Base-by-base conservation (phyloP, 1,140 invertebrate species). In the Coenobita brevimanus region DNA sequence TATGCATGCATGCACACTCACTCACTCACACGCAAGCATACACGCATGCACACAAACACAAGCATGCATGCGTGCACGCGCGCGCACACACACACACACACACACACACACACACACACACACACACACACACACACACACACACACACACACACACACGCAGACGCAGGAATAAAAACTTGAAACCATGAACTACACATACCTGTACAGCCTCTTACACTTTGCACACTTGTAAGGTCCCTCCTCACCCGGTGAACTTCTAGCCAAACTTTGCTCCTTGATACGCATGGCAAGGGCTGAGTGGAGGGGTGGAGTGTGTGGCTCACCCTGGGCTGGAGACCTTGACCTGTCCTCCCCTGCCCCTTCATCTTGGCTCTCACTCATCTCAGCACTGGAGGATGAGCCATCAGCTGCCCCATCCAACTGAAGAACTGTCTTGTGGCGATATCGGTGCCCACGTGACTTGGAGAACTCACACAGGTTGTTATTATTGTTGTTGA, bases 161-260 rank as follows among this genome's bases (percentile, higher is more conserved):
- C n/a, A n/a, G n/a, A n/a, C n/a, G n/a, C n/a, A n/a, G n/a, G n/a
- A n/a, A n/a, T 67, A 67, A 41, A 0, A 76, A 17, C 0, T 3
- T 38, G 41, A 76, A 46, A 76, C 1, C 2, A 46, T 38, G 21
- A 43, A 46, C 0, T 13, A 36, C 30, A 76, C 86, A 62, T 82
- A 90, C 90, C 97, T 94, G 92, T 98, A 99, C 2, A 97, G 96
- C 91, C 97, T 96, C 91, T 97, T 96, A 92, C 97, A 99, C 79
- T 96, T 94, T 89, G 95, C 94, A 92, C 97, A 98, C 91, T 96
- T 97, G 0, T 98, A 97, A 24, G 97, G 96, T 89, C 94, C 95
- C 90, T 96, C 95, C 30, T 92, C 89, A 36, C 88, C 88, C 33
- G 90, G 88, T 30, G 88, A 92, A 36, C 90, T 90, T 30, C 88